Base-by-base conservation (phyloP, 64 coral and sea anemone species). In the Acropora tenuis region DNA sequence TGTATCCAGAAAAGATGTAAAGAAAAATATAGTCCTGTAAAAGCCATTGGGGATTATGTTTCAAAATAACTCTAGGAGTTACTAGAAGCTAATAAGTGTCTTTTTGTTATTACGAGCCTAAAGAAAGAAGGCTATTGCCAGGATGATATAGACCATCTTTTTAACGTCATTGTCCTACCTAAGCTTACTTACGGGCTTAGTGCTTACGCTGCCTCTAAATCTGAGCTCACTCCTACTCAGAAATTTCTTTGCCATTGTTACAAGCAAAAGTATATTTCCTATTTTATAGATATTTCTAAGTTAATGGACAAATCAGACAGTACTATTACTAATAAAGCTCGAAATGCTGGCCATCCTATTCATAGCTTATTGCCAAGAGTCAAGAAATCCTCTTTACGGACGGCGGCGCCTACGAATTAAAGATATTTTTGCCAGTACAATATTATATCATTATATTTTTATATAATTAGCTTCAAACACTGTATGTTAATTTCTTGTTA, bases 61-160 rank as follows among this genome's bases (percentile, higher is more conserved):
- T 77, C 92, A 94, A 20, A 89, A 59, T 47, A 94, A 94, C 74
- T 90, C 67, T 71, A 71, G 67, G 67, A 89, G 80, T 61, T 89
- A 67, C 30, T 89, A 50, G 92, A 94, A 89, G 92, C 79, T n/a
- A 94, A 94, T 61, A 89, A 65, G 77, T 94, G 92, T 89, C 87
- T 89, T 43, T 90, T 63, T 89, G 68, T 67, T 82, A 82, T 83
- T 84, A 73, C 77, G 50, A 89, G 86, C 79, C 78, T 94, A 5
- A 86, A 79, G 45, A 94, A 94, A 86, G 93, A 88, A 91, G 93
- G 93, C 57, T 95, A 95, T 76, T 80, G 65, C 57, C 83, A 91
- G 57, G 58, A 68, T 53, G 93, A 95, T 80, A 75, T 87, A 87
- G 93, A 95, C 53, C 75, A 87, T 76, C 74, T 90, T 78, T 94